These are phyloP conservation scores for Lochmaea capreae DNA, from an alignment of 2,888 invertebrate genomes.

Conservation along the genomic window DNA sequence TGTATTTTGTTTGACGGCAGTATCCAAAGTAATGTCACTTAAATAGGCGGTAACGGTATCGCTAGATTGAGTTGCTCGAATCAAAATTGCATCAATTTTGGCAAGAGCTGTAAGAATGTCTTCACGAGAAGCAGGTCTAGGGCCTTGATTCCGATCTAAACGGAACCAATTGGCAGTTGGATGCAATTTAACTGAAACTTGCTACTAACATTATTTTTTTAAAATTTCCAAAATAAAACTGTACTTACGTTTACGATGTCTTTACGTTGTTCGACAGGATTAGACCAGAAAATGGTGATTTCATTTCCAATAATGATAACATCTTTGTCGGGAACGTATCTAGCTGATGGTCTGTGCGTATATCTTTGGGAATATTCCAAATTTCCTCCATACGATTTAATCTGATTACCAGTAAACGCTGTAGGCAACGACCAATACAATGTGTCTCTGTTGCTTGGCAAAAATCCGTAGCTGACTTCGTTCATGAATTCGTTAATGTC, in stretches of 20 bases:
- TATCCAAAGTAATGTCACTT: conserved; percentile 88
- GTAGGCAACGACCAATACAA: conserved; percentile 83
- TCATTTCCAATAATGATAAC: conserved; percentile 85
- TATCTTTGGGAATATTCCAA: conserved; percentile 81
- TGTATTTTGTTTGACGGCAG: conserved; percentile 75
- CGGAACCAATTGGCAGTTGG: conserved; percentile 76
- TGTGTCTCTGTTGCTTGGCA: conserved; percentile 65
- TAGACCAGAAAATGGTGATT: conserved; percentile 81
- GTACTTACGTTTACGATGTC: conserved; percentile 72
- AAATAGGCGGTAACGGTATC: conserved; percentile 76
- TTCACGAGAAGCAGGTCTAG: conserved; percentile 75
- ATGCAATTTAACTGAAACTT: conserved; percentile 73
- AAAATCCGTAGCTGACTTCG: conserved; percentile 72
- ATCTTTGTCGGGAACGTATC: conserved; percentile 77
- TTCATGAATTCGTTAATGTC: conserved; percentile 69
- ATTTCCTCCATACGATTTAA: conserved; percentile 89
- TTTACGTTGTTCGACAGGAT: conserved; percentile 70
- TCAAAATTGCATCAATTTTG: conserved; percentile 83
- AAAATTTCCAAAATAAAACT: not conserved
- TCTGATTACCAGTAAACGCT: conserved; percentile 77
- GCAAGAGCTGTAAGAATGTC: conserved; percentile 88
- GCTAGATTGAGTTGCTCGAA: conserved; percentile 81
- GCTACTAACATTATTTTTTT: conserved; percentile 62
- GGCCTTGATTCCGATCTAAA: conserved; percentile 67
- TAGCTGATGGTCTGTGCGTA: conserved; percentile 67